Conservation (phyloP, 2,797 vertebrate genomes). For the Acanthurus lineatus region DNA sequence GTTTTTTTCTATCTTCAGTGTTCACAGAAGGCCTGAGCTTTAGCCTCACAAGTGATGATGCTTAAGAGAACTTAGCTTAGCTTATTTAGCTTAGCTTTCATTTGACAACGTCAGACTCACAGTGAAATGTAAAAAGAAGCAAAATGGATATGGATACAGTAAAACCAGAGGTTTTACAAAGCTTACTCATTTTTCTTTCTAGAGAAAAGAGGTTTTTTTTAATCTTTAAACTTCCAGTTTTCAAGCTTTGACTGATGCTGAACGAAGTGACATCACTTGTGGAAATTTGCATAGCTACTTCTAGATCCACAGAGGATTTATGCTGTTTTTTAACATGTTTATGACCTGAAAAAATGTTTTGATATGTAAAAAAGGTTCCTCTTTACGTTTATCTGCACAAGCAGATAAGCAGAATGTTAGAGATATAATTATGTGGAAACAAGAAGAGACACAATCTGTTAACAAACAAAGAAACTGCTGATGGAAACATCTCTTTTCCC, state of each 20-base stretch:
- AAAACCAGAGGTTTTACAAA: neutral
- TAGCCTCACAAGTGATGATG: neutral
- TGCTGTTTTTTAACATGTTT: neutral
- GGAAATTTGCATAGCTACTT: neutral
- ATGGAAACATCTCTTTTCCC: neutral
- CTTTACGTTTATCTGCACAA: neutral
- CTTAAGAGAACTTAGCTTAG: too few relatives aligned
- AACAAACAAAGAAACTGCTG: neutral
- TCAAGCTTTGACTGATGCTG: too few relatives aligned
- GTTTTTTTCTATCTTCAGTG: neutral
- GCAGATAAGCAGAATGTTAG: neutral
- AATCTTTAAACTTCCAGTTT: neutral
- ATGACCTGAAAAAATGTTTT: neutral
- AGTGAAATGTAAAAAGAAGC: neutral
- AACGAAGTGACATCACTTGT: neutral
- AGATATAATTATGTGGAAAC: too few relatives aligned
- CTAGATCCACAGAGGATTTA: neutral
- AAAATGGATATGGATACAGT: neutral
- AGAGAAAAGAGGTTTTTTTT: too few relatives aligned
- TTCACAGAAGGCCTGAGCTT: neutral
- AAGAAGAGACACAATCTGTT: neutral
- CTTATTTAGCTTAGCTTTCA: neutral
- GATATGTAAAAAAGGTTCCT: neutral
- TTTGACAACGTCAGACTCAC: neutral
- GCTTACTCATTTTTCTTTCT: too few relatives aligned